These are phyloP conservation scores for Mesitornis unicolor DNA, from an alignment of 2,113 vertebrate species.

Conservation along the genomic window DNA sequence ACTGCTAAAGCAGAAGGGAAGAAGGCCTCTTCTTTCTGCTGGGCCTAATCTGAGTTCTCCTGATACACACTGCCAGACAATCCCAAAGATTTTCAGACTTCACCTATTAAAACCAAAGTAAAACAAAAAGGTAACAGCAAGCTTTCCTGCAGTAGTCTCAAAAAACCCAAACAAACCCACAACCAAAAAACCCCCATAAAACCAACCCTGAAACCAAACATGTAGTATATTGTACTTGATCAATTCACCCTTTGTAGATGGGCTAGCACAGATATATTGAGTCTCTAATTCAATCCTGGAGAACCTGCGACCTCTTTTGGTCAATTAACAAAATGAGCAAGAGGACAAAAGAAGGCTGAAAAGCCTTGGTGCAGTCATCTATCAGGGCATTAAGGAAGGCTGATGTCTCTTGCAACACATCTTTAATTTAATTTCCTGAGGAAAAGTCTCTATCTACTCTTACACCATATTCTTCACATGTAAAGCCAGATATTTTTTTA, in stretches of 20 bases:
- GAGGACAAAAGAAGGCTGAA: neutral
- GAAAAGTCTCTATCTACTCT: neutral
- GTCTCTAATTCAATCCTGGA: slow-evolving; percentile 26
- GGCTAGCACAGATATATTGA: neutral
- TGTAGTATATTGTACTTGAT: neutral
- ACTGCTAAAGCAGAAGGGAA: neutral
- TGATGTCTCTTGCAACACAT: neutral
- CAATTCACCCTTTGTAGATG: neutral
- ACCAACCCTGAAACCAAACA: neutral
- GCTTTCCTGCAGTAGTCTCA: neutral
- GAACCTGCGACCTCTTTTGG: slow-evolving; percentile 73
- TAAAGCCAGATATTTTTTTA: neutral
- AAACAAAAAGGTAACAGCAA: neutral
- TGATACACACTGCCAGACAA: neutral
- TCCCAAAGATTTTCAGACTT: neutral
- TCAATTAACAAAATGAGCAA: neutral
- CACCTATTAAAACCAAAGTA: neutral
- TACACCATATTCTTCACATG: neutral
- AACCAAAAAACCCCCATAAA: neutral
- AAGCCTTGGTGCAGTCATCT: neutral
- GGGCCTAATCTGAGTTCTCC: neutral
- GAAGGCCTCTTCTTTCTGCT: neutral
- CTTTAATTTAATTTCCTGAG: neutral
- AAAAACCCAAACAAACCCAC: neutral
- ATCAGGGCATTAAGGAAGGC: neutral